Conservation (phyloP, 1,140 invertebrate genomes). For the Heterodera schachtii region DNA sequence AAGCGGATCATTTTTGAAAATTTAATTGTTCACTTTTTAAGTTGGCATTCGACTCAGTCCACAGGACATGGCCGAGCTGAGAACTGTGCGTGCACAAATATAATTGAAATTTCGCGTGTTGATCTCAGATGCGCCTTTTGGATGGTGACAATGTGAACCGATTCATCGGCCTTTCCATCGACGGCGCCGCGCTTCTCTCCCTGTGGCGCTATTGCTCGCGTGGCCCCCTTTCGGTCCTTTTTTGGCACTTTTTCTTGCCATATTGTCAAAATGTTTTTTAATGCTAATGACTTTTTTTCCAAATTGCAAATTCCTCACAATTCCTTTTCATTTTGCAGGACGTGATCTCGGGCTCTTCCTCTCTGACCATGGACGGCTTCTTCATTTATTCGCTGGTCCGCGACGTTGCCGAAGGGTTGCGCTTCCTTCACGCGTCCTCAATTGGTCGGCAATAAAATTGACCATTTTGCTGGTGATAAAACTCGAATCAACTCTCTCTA, state of each 20-base stretch:
- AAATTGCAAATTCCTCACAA: too few relatives aligned
- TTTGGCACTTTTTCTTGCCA: not conserved
- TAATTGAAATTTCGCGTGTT: not conserved
- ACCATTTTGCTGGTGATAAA: constrained; percentile 41
- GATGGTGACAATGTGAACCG: constrained; percentile 67
- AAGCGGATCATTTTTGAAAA: not conserved
- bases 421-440: not conserved
- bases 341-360: not conserved
- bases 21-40: not conserved
- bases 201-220: constrained; percentile 80
- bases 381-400: constrained; percentile 87
- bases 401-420: constrained; percentile 74
- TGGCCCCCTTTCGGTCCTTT: constrained; percentile 77
- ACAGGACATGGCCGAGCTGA: constrained; percentile 47
- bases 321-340: not conserved
- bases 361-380: constrained; percentile 76
- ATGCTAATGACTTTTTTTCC: not conserved
- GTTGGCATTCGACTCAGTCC: not conserved
- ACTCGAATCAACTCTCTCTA: constrained; percentile 38
- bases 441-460: constrained; percentile 69
- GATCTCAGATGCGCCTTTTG: constrained; percentile 50
- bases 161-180: constrained; percentile 74
- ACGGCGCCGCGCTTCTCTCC: constrained; percentile 68
- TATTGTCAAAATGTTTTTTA: not conserved
- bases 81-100: constrained; percentile 71